Percentiles rank a stretch among this genome's conserved stretches.
Evolutionary conservation across 2,113 vertebrate species (phyloP).

Genomic region (Leptosomus discolor): DNA sequence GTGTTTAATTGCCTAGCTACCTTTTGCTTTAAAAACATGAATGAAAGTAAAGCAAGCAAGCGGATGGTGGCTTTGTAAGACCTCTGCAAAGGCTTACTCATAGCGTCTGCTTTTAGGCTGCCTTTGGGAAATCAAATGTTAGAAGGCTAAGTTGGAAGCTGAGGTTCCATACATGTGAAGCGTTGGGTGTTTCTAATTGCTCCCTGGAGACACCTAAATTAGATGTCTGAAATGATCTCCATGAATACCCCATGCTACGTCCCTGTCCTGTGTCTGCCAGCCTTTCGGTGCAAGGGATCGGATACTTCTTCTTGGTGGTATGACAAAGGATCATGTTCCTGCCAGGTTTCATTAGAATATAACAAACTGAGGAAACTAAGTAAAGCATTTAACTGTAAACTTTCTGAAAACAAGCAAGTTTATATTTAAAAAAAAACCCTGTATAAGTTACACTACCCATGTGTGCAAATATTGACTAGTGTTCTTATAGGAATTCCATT

Average conservation of each 20-base stretch:
- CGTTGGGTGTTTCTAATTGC: background rate
- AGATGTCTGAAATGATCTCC: background rate
- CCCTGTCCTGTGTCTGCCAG: background rate
- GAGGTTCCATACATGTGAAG: background rate
- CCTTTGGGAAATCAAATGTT: background rate
- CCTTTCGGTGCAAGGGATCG: background rate
- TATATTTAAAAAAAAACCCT: background rate
- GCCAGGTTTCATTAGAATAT: background rate
- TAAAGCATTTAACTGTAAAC: background rate
- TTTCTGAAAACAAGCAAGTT: background rate
- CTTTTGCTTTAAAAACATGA: background rate
- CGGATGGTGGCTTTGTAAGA: background rate
- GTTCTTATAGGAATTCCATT: background rate
- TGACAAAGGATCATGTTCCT: background rate
- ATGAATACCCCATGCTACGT: background rate
- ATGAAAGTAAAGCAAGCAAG: background rate
- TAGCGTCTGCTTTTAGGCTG: background rate
- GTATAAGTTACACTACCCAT: background rate
- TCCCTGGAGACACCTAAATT: background rate
- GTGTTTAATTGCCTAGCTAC: background rate
- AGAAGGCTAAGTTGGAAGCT: background rate
- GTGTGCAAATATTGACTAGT: background rate
- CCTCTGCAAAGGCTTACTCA: background rate
- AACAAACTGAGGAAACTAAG: background rate
- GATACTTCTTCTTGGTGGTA: background rate